Evolutionary conservation across 2,113 vertebrate species (phyloP), one percentile per base, ranked within the genome.

Genomic region (Misgurnus mizolepis): DNA sequence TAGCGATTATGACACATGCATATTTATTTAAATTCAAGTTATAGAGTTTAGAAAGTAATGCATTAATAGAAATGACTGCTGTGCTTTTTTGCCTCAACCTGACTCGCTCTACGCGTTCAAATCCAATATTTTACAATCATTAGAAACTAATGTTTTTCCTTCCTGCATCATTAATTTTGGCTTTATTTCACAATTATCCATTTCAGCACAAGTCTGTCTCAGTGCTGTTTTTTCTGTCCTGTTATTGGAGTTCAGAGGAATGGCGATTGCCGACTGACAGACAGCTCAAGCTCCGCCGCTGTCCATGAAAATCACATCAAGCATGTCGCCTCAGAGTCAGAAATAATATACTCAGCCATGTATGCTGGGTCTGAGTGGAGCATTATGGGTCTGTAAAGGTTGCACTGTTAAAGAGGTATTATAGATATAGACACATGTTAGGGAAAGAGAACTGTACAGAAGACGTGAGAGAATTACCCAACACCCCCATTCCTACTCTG

Each of bases 291-390:
- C 72, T 50, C 17, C 7, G n/a, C 50, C 47, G 47, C 78, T 74
- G 78, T 80, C 80, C 18, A 39, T 72, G 4, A 77, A 67, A 76
- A 80, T 83, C 73, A 83, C 41, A 15, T 80, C 80, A 83, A 67
- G 55, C 78, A 67, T 27, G 27, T 64, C 17, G 39, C 43, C 61
- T 78, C 27, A 27, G 39, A 45, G 17, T 78, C 78, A 8, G 58
- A 41, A 50, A 45, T 79, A 77, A 82, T 71, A 76, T 61, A 60
- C 55, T 69, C 60, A 12, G 27, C 18, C 64, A 74, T 66, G 58
- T 68, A 49, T 82, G 65, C 69, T 74, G 34, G 71, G 73, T 49
- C n/a, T 12, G 58, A 64, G 65, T 17, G 10, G 69, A 66, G 18
- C n/a, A 6, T 22, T 39, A 53, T 18, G 2, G 9, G 68, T 73